Percentiles rank a stretch among this genome's conserved stretches.
phyloP scores from a whole-genome alignment of 2,888 invertebrate species.

The Drosophila dives region DNA sequence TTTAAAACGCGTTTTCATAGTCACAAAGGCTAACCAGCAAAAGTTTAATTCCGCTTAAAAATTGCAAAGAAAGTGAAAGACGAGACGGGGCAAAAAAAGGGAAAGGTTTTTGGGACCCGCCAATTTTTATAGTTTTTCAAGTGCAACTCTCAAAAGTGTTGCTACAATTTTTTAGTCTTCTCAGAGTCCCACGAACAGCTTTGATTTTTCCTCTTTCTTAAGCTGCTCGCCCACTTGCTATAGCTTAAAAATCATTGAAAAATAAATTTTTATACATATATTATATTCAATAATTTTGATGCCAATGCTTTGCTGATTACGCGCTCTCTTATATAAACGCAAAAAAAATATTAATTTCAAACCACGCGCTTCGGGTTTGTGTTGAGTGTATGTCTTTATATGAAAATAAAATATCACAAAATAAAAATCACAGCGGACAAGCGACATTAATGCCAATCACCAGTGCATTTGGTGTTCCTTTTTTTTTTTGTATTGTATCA shows the following conservation, averaged over 20 bases:
- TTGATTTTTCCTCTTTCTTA: slow-evolving; percentile 27
- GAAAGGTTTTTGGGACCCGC: slow-evolving; percentile 55
- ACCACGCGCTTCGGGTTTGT: slow-evolving; percentile 69
- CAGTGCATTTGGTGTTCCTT: slow-evolving; percentile 54
- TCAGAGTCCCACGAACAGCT: slow-evolving; percentile 56
- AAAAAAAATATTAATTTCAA: slow-evolving; percentile 24
- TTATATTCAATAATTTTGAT: slow-evolving; percentile 65
- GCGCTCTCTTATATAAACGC: slow-evolving; percentile 46
- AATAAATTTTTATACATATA: slow-evolving; percentile 34
- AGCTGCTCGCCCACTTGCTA: slow-evolving; percentile 57
- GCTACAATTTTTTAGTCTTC: slow-evolving; percentile 10
- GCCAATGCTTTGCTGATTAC: slow-evolving; percentile 62
- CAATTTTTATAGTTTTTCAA: slow-evolving; percentile 52
- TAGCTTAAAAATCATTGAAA: slow-evolving; percentile 64
- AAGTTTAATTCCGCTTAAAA: slow-evolving; percentile 48
- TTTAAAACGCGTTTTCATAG: slow-evolving; percentile 49
- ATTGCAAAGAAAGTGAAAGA: slow-evolving; percentile 79
- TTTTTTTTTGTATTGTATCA: no score
- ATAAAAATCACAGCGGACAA: slow-evolving; percentile 60
- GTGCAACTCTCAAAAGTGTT: slow-evolving; percentile 56
- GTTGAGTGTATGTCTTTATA: slow-evolving; percentile 36
- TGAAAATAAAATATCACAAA: slow-evolving; percentile 38
- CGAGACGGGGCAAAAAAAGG: slow-evolving; percentile 50
- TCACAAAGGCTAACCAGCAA: slow-evolving; percentile 66
- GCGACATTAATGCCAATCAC: slow-evolving; percentile 80